A percentile compares a stretch with the other conserved stretches of the same genome.
Evolutionary conservation across 2,888 invertebrate species (phyloP).

Genomic region (Salticus scenicus): DNA sequence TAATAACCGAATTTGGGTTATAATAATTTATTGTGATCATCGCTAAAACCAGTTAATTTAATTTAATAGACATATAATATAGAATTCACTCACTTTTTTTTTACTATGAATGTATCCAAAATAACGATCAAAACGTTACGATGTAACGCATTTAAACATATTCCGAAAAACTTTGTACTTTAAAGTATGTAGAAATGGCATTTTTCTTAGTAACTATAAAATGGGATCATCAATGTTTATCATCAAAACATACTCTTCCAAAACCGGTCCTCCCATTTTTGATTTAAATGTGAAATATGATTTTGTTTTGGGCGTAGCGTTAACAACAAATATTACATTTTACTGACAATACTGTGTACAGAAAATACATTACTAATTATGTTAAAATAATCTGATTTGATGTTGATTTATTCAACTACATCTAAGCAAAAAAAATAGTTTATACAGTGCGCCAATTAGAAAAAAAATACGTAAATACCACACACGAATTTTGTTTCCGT

Average conservation of each 20-base stretch:
- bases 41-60: too few relatives aligned
- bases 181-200: not conserved
- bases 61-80: too few relatives aligned
- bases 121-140: too few relatives aligned
- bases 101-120: too few relatives aligned
- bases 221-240: conserved; percentile 2
- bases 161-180: not conserved
- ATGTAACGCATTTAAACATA: not conserved
- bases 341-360: too few relatives aligned
- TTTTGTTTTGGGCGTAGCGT: conserved; percentile 52
- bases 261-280: conserved; percentile 65
- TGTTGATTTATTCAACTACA: too few relatives aligned
- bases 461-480: conserved; percentile 66
- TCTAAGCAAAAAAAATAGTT: conserved; percentile 51
- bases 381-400: too few relatives aligned
- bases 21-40: too few relatives aligned
- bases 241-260: conserved; percentile 24
- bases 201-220: not conserved
- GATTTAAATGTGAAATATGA: conserved; percentile 25
- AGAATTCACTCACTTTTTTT: not conserved
- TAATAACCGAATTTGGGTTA: too few relatives aligned
- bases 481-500: conserved; percentile 69
- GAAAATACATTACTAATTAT: too few relatives aligned
- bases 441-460: conserved; percentile 57
- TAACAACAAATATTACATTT: not conserved